Base-by-base conservation (phyloP, 1,140 invertebrate genomes). In the Zaprionus tsacasi region DNA sequence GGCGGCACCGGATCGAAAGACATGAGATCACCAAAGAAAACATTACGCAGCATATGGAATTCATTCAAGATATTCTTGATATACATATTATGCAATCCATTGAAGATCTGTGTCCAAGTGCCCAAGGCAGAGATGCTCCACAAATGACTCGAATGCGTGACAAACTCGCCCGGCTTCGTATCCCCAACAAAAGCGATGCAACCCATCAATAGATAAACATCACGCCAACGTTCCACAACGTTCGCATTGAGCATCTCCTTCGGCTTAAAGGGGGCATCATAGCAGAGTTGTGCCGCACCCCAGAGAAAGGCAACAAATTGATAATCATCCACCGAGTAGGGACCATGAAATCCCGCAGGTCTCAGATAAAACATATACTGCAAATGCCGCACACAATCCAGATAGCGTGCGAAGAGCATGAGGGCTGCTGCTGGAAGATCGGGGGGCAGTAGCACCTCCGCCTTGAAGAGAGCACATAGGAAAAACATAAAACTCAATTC, bases 401-500 rank as follows among this genome's bases (percentile, higher is more conserved):
- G 6, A 21, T 88, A 88, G 0, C 85, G 85, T 5, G 55, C 27
- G 40, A 89, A 88, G 5, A 88, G 61, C 12, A 89, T 25, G 17
- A 88, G 15, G 0, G 61, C 85, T 0, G 85, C 79, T 3, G 83
- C 81, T 0, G 64, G 25, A 33, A 81, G 30, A 43, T 88, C 83
- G 0, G 38, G 25, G 0, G 60, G 17, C 13, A 6, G n/a, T 0
- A 88, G 40, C n/a, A 89, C 69, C 10, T 64, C 6, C 0, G 74
- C 60, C 4, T 57, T 55, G 13, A 89, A 88, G 0, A 88, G 61
- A 0, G 57, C 25, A 52, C 70, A 78, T 1, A 83, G 3, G 12
- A 88, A 88, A 21, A 88, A 78, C 0, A 89, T 17, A 33, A 88
- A 88, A 58, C 55, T 78, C 3, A 88, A 43, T 48, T 89, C 83